phyloP scores from a whole-genome alignment of 2,888 invertebrate species.

The Stictocephala bisonia region DNA sequence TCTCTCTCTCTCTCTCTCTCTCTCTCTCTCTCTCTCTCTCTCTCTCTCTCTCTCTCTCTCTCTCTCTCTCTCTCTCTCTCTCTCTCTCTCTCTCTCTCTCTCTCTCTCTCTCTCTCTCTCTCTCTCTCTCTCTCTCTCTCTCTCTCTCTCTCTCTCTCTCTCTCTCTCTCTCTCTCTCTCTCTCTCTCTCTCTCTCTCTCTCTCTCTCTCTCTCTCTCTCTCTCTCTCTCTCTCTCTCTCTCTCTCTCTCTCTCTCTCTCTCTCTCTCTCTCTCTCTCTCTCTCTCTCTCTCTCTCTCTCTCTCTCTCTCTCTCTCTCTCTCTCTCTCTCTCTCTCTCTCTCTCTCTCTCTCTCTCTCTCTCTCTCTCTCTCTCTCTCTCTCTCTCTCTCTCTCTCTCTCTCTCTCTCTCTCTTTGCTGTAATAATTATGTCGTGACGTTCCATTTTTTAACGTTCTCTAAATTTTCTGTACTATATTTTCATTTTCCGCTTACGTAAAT shows the following conservation, averaged over 20 bases:
- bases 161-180: conserved; percentile 15
- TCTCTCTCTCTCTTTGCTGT: not conserved
- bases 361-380: conserved; percentile 13
- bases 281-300: conserved; percentile 13
- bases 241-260: conserved; percentile 13
- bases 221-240: conserved; percentile 13
- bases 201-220: conserved; percentile 13
- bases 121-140: not conserved
- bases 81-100: not conserved
- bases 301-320: conserved; percentile 13
- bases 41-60: not conserved
- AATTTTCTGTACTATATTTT: too few relatives aligned
- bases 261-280: conserved; percentile 13
- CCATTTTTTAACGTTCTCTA: too few relatives aligned
- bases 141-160: not conserved
- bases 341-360: conserved; percentile 13
- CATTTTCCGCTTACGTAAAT: too few relatives aligned
- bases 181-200: conserved; percentile 13
- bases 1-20: not conserved
- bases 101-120: not conserved
- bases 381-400: conserved; percentile 13
- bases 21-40: not conserved
- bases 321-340: conserved; percentile 13
- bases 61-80: not conserved
- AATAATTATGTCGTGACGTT: not conserved